Conservation (phyloP, 2,888 invertebrate genomes). For the Leptinotarsa peninsularis region DNA sequence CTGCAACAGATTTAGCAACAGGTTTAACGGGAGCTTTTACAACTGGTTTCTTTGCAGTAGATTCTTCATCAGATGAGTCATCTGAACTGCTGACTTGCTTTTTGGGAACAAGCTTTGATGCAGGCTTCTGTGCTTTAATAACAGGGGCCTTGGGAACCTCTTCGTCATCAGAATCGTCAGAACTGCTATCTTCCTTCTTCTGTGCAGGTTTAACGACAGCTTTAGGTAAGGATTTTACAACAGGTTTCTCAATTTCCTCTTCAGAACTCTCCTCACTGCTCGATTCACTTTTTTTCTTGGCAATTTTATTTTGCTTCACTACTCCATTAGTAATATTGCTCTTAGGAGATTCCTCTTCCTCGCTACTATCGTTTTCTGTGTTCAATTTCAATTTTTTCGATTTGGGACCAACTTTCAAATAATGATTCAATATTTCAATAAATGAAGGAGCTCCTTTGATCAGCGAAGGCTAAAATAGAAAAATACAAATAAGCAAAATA, state of each 20-base stretch:
- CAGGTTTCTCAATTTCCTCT: slow-evolving; percentile 46
- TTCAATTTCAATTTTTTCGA: slow-evolving; percentile 62
- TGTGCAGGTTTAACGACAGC: slow-evolving; percentile 10
- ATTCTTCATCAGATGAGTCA: slow-evolving; percentile 50
- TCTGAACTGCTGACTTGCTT: slow-evolving; percentile 43
- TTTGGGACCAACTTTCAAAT: slow-evolving; percentile 68
- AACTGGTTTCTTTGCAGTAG: slow-evolving; percentile 37
- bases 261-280: slow-evolving; percentile 50
- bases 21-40: slow-evolving; percentile 24
- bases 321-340: slow-evolving; percentile 33
- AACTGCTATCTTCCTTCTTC: slow-evolving; percentile 45
- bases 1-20: neutral
- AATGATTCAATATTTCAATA: slow-evolving; percentile 72
- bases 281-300: slow-evolving; percentile 18
- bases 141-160: slow-evolving; percentile 42
- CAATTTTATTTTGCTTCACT: slow-evolving; percentile 19
- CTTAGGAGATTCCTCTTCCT: slow-evolving; percentile 37
- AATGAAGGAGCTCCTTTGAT: slow-evolving; percentile 76
- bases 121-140: slow-evolving; percentile 8
- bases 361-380: slow-evolving; percentile 39
- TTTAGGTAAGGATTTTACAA: slow-evolving; percentile 19
- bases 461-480: slow-evolving; percentile 69
- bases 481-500: neutral
- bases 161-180: slow-evolving; percentile 47
- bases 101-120: slow-evolving; percentile 35